A percentile compares a stretch with the other conserved stretches of the same genome.
These are phyloP conservation scores for Cydia strobilella DNA, from an alignment of 1,140 invertebrate genomes.

Conservation along the genomic window DNA sequence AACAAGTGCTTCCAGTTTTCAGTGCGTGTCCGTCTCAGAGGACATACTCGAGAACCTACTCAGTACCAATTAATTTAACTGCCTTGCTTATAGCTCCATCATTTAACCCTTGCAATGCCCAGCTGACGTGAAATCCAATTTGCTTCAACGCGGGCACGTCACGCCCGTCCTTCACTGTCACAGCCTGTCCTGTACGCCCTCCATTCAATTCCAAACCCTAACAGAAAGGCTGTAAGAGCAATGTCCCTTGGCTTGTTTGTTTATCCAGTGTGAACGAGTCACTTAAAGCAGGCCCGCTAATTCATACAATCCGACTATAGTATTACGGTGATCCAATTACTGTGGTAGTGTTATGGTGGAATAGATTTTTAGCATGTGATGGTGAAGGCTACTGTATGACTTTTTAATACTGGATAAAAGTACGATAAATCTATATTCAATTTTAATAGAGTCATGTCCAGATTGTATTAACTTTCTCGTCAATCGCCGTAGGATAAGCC, in stretches of 20 bases:
- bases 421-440: too few relatives aligned
- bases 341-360: not conserved
- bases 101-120: not conserved
- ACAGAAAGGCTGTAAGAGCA: not conserved
- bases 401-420: too few relatives aligned
- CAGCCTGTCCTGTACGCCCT: not conserved
- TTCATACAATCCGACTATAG: constrained; percentile 20
- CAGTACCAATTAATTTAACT: not conserved
- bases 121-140: constrained; percentile 13
- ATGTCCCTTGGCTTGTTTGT: not conserved
- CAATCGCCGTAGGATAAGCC: too few relatives aligned
- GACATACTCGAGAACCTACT: too few relatives aligned
- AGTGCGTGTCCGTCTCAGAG: too few relatives aligned
- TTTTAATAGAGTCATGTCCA: too few relatives aligned
- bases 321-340: constrained; percentile 25
- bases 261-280: not conserved
- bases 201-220: not conserved
- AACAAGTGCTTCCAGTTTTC: too few relatives aligned
- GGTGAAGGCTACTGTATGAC: not conserved
- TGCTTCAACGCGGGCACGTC: not conserved
- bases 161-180: constrained; percentile 11
- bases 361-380: not conserved
- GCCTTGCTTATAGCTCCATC: not conserved
- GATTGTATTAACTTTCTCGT: too few relatives aligned
- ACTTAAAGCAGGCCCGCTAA: constrained; percentile 23